These are phyloP conservation scores for Stegastes partitus DNA, from an alignment of 2,113 vertebrate genomes.

Conservation along the genomic window DNA sequence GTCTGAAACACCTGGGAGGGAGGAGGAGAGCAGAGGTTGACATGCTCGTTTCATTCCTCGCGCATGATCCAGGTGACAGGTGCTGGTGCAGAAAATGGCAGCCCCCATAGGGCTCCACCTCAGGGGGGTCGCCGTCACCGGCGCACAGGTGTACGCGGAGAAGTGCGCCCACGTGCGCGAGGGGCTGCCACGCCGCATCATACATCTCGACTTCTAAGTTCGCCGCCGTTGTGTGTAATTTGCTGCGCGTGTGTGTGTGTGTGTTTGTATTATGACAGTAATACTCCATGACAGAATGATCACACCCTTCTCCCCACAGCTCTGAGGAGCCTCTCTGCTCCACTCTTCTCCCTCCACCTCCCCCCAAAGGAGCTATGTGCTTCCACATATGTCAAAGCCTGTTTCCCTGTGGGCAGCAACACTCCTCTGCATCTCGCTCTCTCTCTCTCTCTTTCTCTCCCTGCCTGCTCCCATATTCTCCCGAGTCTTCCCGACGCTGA, in stretches of 20 bases:
- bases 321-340: conserved; percentile 62
- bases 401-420: conserved; percentile 69
- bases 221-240: conserved; percentile 27
- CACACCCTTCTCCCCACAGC: conserved; percentile 76
- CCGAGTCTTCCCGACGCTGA: conserved; percentile 6
- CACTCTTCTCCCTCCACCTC: conserved; percentile 17
- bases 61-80: conserved; percentile 77
- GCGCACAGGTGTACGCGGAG: conserved; percentile 31
- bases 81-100: conserved; percentile 78
- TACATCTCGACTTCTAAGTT: conserved; percentile 40
- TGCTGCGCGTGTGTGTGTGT: conserved; percentile 11
- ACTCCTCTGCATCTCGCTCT: conserved; percentile 48
- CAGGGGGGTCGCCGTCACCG: conserved; percentile 37
- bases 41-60: conserved; percentile 54
- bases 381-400: conserved; percentile 77
- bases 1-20: conserved; percentile 65
- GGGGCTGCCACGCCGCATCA: conserved; percentile 46
- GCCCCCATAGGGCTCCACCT: conserved; percentile 70
- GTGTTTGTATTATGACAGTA: conserved; percentile 59
- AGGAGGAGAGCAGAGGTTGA: conserved; percentile 47
- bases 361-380: conserved; percentile 68
- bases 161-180: conserved; percentile 25
- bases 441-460: conserved; percentile 1
- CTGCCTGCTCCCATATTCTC: conserved; percentile 32
- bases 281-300: conserved; percentile 78